These are phyloP conservation scores for Lepidonotus clava DNA, from an alignment of 2,888 invertebrate species.

Conservation along the genomic window DNA sequence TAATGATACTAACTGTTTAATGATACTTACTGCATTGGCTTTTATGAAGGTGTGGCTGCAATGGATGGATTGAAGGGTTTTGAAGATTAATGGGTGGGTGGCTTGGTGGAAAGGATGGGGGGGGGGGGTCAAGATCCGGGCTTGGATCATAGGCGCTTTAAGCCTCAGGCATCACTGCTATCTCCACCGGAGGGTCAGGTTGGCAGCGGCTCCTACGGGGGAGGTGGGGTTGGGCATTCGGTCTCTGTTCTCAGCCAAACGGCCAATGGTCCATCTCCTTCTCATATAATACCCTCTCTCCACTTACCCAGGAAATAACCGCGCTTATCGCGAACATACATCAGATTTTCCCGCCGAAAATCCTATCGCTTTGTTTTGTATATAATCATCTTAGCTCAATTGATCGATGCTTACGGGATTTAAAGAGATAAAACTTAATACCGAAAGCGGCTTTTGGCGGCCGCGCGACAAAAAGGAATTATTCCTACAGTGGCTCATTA, in stretches of 20 bases:
- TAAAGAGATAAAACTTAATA: slow-evolving; percentile 57
- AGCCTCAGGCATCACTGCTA: too few relatives aligned
- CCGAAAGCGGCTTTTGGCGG: slow-evolving; percentile 48
- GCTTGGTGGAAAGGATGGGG: neutral
- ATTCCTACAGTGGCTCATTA: slow-evolving; percentile 54
- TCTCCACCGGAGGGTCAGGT: too few relatives aligned
- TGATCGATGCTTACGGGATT: slow-evolving; percentile 55
- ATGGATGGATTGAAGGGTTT: too few relatives aligned
- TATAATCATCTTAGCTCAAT: slow-evolving; percentile 56
- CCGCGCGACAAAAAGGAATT: slow-evolving; percentile 56
- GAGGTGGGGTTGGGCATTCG: too few relatives aligned
- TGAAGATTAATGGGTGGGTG: too few relatives aligned
- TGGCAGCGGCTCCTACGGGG: too few relatives aligned
- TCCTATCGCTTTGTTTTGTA: slow-evolving; percentile 55
- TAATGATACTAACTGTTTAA: too few relatives aligned
- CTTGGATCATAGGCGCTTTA: neutral
- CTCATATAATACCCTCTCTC: neutral
- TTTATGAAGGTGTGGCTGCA: too few relatives aligned
- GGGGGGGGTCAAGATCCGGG: neutral
- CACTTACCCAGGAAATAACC: neutral
- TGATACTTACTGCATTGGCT: too few relatives aligned
- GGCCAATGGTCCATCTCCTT: neutral
- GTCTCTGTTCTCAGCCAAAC: neutral
- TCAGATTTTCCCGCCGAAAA: slow-evolving; percentile 30
- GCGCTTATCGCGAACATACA: slow-evolving; percentile 48